Evolutionary conservation across 2,797 vertebrate genomes (phyloP).

Genomic region (Scyliorhinus canicula): DNA sequence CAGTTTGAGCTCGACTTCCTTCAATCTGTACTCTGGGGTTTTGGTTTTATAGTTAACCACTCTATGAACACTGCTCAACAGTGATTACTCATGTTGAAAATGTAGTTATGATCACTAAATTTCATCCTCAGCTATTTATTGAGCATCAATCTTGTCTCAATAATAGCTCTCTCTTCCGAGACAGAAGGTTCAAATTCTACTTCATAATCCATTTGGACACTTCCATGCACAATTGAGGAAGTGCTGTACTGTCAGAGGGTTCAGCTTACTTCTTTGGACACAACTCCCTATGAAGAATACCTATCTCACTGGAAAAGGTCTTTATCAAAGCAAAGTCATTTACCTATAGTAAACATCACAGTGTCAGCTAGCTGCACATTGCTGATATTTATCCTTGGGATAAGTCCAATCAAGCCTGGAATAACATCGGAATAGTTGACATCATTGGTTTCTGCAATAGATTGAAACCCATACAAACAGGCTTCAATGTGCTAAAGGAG

Average conservation of each 20-base stretch:
- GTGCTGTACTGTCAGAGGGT: neutral
- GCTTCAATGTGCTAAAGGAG: constrained; percentile 81
- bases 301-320: neutral
- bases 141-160: neutral
- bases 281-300: neutral
- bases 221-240: neutral
- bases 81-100: neutral
- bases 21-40: neutral
- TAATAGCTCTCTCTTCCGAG: neutral
- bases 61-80: neutral
- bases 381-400: constrained; percentile 93
- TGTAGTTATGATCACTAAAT: neutral
- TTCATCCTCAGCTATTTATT: neutral
- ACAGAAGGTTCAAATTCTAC: neutral
- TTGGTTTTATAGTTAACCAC: neutral
- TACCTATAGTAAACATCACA: constrained; percentile 97
- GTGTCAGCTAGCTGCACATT: constrained; percentile 94
- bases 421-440: constrained; percentile 97
- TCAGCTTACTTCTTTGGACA: neutral
- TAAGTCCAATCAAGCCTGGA: constrained; percentile 91
- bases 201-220: neutral
- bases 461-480: constrained; percentile 94
- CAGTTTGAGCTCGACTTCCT: neutral
- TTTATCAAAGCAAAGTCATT: constrained; percentile 39
- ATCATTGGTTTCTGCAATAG: constrained; percentile 93